phyloP scores from a whole-genome alignment of 1,140 invertebrate species.

The Lerema accius region DNA sequence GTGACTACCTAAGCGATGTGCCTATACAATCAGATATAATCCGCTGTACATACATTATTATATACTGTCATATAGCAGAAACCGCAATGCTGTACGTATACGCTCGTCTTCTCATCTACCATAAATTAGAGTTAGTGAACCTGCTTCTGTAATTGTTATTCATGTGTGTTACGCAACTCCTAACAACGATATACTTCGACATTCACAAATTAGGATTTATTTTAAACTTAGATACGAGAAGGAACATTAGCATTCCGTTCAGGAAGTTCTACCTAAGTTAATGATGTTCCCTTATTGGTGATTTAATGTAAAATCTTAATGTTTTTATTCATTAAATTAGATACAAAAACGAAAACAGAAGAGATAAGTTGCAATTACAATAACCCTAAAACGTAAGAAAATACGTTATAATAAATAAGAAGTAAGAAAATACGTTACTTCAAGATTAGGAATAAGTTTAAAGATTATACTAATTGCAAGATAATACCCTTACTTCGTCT shows the following conservation, averaged over 20 bases:
- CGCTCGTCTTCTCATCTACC: slow-evolving; percentile 8
- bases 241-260: neutral
- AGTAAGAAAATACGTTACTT: no score
- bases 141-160: slow-evolving; percentile 33
- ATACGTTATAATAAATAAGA: no score
- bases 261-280: neutral
- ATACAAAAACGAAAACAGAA: no score
- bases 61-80: neutral
- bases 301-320: no score
- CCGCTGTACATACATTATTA: neutral
- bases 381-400: no score
- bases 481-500: slow-evolving; percentile 2
- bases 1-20: no score
- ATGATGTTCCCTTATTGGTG: no score
- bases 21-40: neutral
- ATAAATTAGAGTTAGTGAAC: slow-evolving; percentile 29
- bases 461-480: slow-evolving; percentile 17
- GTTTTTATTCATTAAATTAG: no score
- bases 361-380: no score
- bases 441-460: slow-evolving; percentile 2
- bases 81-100: slow-evolving; percentile 8
- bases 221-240: slow-evolving; percentile 23
- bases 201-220: slow-evolving; percentile 28
- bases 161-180: slow-evolving; percentile 32
- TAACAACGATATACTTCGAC: slow-evolving; percentile 31